These are phyloP conservation scores for Chrysaora quinquecirrha DNA, from an alignment of 30 jellyfish, hydroid and myxozoan species.

Conservation along the genomic window DNA sequence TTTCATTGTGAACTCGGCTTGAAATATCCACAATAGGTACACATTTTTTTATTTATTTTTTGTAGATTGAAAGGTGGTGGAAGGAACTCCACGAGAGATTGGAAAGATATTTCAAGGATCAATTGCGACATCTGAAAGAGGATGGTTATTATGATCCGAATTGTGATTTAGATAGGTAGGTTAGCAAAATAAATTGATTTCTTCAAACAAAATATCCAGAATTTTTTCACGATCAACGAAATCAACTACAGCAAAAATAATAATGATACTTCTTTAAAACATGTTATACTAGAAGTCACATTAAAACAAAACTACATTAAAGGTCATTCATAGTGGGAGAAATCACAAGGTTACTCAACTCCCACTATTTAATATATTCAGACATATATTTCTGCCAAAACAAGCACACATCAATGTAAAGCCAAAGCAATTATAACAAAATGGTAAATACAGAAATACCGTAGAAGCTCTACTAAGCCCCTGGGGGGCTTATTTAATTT, in stretches of 20 bases:
- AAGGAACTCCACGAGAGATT: slow-evolving; percentile 35
- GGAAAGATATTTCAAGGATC: slow-evolving; percentile 15
- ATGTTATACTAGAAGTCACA: not conserved
- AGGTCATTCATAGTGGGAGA: not conserved
- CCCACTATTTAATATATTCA: too few relatives aligned
- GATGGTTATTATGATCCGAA: slow-evolving; percentile 42
- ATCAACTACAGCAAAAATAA: not conserved
- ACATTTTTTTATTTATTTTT: not conserved
- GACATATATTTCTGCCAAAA: too few relatives aligned
- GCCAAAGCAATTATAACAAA: too few relatives aligned
- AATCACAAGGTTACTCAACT: too few relatives aligned
- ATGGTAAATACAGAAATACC: too few relatives aligned
- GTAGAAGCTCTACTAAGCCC: too few relatives aligned
- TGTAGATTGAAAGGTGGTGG: slow-evolving; percentile 50
- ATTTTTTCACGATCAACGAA: not conserved
- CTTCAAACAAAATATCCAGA: not conserved
- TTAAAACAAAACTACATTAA: not conserved
- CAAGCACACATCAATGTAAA: too few relatives aligned
- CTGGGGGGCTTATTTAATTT: too few relatives aligned
- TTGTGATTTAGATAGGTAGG: slow-evolving; percentile 36
- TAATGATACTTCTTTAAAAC: not conserved
- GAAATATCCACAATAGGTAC: slow-evolving; percentile 2
- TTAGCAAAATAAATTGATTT: not conserved
- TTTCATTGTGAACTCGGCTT: not conserved
- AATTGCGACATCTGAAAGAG: slow-evolving; percentile 23